Percentiles rank a stretch among this genome's conserved stretches.
Evolutionary conservation across 1,140 invertebrate genomes (phyloP).

Genomic region (Drosophila nigrodunni): DNA sequence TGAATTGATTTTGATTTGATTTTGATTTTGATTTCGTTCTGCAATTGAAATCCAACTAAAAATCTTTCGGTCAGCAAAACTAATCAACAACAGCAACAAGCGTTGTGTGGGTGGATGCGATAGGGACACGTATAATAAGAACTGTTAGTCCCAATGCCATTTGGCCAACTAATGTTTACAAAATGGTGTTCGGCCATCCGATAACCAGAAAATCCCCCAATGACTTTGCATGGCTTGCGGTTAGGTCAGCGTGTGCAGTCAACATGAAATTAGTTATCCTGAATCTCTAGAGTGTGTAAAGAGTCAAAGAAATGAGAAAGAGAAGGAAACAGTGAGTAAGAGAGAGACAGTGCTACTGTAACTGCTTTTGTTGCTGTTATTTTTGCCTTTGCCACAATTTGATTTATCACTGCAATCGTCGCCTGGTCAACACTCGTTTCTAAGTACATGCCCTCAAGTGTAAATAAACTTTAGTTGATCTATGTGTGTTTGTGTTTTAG

Average conservation of each 20-base stretch:
- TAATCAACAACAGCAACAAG: background rate
- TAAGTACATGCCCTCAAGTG: slow-evolving; percentile 39
- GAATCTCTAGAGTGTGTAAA: slow-evolving; percentile 14
- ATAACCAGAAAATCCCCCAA: slow-evolving; percentile 73
- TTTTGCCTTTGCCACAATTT: slow-evolving; percentile 35
- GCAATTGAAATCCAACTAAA: background rate
- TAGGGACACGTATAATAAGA: background rate
- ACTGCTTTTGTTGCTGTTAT: background rate
- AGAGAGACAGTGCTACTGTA: background rate
- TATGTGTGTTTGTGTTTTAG: slow-evolving; percentile 8
- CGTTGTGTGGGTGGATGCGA: background rate
- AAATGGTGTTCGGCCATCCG: slow-evolving; percentile 75
- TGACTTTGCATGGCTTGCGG: slow-evolving; percentile 68
- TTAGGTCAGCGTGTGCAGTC: slow-evolving; percentile 58
- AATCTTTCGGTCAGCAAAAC: background rate
- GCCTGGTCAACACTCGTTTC: slow-evolving; percentile 17
- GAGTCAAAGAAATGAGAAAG: background rate
- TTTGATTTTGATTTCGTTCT: background rate
- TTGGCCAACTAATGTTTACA: slow-evolving; percentile 69
- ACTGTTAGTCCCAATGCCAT: slow-evolving; percentile 17
- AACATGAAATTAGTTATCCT: slow-evolving; percentile 78
- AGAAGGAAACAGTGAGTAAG: background rate
- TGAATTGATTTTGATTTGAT: background rate
- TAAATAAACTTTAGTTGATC: slow-evolving; percentile 40
- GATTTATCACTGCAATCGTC: slow-evolving; percentile 55